These are phyloP conservation scores for Ophiodon elongatus DNA, from an alignment of 2,113 vertebrate genomes.

Conservation along the genomic window DNA sequence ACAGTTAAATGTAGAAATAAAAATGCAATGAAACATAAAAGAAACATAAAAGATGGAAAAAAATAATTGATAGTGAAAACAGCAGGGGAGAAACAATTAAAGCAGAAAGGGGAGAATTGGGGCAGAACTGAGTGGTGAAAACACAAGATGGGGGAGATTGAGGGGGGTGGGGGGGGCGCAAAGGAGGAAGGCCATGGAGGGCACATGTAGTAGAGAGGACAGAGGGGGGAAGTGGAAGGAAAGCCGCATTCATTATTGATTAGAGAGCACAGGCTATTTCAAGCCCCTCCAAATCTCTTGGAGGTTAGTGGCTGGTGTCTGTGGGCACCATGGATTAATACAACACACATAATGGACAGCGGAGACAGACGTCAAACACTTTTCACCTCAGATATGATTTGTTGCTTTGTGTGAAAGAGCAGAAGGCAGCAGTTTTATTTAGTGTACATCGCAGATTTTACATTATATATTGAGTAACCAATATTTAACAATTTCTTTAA, in stretches of 20 bases:
- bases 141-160: constrained; percentile 40
- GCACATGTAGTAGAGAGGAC: constrained; percentile 24
- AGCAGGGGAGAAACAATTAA: constrained; percentile 33
- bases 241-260: constrained; percentile 80
- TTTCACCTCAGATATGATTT: not conserved
- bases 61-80: not conserved
- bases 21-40: not conserved
- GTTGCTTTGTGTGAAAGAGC: not conserved
- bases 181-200: constrained; percentile 46
- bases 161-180: constrained; percentile 29
- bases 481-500: not conserved
- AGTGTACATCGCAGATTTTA: not conserved
- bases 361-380: not conserved
- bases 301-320: constrained; percentile 39
- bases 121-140: constrained; percentile 39
- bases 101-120: constrained; percentile 3
- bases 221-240: constrained; percentile 53
- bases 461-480: not conserved
- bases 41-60: not conserved
- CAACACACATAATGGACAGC: constrained; percentile 14
- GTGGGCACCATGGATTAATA: constrained; percentile 36
- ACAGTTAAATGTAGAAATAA: not conserved
- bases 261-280: constrained; percentile 67
- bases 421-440: not conserved
- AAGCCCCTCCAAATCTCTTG: constrained; percentile 41